A percentile compares a stretch with the other conserved stretches of the same genome.
Conservation (phyloP, 2,797 vertebrate species). For the Mormyrops attenuatus region DNA sequence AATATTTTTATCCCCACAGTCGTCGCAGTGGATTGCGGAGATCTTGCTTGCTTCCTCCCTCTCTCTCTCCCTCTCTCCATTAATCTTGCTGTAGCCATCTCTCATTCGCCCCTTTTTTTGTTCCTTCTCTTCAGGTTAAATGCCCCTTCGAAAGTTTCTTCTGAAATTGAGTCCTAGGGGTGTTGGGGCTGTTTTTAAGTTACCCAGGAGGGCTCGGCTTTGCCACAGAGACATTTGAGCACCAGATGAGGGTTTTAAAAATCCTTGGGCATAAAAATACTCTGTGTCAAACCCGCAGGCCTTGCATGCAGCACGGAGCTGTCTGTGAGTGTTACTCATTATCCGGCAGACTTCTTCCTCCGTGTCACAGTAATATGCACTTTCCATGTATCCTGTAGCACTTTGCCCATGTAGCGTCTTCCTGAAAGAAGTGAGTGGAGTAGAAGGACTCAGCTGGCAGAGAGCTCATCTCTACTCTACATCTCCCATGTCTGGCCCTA, state of each 20-base stretch:
- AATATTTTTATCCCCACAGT: constrained; percentile 25
- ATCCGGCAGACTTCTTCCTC: neutral
- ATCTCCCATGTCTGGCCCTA: neutral
- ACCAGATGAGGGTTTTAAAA: constrained; percentile 5
- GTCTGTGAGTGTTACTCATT: neutral
- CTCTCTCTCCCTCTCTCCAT: neutral
- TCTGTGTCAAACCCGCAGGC: constrained; percentile 1
- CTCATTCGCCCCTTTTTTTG: neutral
- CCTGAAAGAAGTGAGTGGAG: neutral
- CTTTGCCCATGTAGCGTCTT: constrained; percentile 6
- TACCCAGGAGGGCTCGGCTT: constrained; percentile 5
- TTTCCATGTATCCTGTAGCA: neutral
- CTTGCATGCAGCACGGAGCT: neutral
- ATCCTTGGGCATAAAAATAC: constrained; percentile 14
- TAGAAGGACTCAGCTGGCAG: neutral
- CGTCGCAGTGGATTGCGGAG: constrained; percentile 8
- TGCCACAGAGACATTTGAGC: constrained; percentile 16
- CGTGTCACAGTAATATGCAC: neutral
- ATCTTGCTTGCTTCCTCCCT: neutral
- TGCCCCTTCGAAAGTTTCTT: constrained; percentile 18
- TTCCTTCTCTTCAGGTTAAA: constrained; percentile 17
- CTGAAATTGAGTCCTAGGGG: constrained; percentile 24
- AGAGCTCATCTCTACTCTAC: constrained; percentile 2
- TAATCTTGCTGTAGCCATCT: constrained; percentile 2
- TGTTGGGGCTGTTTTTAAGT: constrained; percentile 21